Base-by-base conservation (phyloP, 2,888 invertebrate genomes). In the Rotaria macrura region DNA sequence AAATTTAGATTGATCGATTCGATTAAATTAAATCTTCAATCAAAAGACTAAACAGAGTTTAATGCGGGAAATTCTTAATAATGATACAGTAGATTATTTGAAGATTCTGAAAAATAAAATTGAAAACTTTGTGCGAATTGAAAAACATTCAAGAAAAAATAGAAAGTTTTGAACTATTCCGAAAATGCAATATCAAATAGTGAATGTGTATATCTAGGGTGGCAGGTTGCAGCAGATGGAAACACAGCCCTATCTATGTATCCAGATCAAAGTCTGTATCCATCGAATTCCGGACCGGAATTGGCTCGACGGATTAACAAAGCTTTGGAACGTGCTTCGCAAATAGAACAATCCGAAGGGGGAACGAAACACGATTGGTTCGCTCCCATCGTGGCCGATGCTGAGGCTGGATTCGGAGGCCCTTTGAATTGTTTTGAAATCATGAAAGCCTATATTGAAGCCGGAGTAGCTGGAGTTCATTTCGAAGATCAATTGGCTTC, bases 211-310 rank as follows among this genome's bases (percentile, higher is more conserved):
- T n/a, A 65, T 55, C 12, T 54, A 88, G 90, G 90, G 74, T 90
- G 90, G 90, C 90, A 90, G 88, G 90, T 91, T 29, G 90, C 90
- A 52, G 90, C 90, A 6, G 90, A 90, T 86, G 90, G 89, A 34
- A 90, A 90, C 87, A 87, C 88, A n/a, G 88, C 89, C n/a, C 89
- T 89, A 54, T 89, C 90, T 85, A 89, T 88, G 88, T 90, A 90
- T 86, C 90, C 90, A 20, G 90, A 90, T 87, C 90, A 90, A 87
- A 90, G 90, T 38, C 88, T 90, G 83, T 90, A 90, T 86, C 90
- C 90, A 49, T 89, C 89, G 72, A 90, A 90, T 87, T 90, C 90
- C 10, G 90, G 90, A 14, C 91, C 90, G 29, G 89, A 89, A 84
- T 87, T 90, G 23, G 89, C 89, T 65, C 87, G 88, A 47, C 87